A percentile compares a stretch with the other conserved stretches of the same genome.
Conservation (phyloP, 2,113 vertebrate species). For the Herpetotheres cachinnans region DNA sequence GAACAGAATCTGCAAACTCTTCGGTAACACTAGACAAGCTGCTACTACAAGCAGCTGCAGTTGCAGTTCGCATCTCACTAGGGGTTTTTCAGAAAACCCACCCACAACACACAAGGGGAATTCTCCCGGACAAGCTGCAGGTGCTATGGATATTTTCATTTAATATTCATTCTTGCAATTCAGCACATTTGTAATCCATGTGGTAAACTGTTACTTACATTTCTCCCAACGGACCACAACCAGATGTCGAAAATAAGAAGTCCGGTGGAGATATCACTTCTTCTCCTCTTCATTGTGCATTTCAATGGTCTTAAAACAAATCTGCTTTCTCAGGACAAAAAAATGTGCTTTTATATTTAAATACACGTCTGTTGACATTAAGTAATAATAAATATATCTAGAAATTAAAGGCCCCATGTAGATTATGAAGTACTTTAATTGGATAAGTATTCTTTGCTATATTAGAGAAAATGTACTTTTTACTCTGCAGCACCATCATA, state of each 20-base stretch:
- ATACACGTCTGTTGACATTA: conserved; percentile 68
- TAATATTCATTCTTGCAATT: conserved; percentile 86
- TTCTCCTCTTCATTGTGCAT: conserved; percentile 64
- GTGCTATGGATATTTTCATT: conserved; percentile 85
- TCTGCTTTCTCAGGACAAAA: conserved; percentile 61
- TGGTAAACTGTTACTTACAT: conserved; percentile 82
- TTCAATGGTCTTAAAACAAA: conserved; percentile 73
- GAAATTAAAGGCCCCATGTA: conserved; percentile 30
- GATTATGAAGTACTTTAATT: conserved; percentile 47
- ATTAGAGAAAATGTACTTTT: conserved; percentile 32
- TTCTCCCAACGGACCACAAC: conserved; percentile 71
- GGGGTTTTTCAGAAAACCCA: conserved; percentile 72
- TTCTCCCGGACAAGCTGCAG: conserved; percentile 81
- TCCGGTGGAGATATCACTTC: conserved; percentile 48
- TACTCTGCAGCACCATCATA: not conserved
- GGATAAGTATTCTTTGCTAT: conserved; percentile 15
- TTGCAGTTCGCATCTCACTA: conserved; percentile 70
- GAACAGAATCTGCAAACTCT: conserved; percentile 67
- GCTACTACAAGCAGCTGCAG: conserved; percentile 79
- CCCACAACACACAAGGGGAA: conserved; percentile 78
- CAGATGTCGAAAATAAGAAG: conserved; percentile 71
- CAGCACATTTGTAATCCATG: conserved; percentile 86
- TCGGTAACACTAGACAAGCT: conserved; percentile 64
- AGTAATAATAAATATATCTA: conserved; percentile 63
- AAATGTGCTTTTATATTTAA: conserved; percentile 60